A percentile compares a stretch with the other conserved stretches of the same genome.
Conservation (phyloP, 1,140 invertebrate species). For the Dendroctonus valens region DNA sequence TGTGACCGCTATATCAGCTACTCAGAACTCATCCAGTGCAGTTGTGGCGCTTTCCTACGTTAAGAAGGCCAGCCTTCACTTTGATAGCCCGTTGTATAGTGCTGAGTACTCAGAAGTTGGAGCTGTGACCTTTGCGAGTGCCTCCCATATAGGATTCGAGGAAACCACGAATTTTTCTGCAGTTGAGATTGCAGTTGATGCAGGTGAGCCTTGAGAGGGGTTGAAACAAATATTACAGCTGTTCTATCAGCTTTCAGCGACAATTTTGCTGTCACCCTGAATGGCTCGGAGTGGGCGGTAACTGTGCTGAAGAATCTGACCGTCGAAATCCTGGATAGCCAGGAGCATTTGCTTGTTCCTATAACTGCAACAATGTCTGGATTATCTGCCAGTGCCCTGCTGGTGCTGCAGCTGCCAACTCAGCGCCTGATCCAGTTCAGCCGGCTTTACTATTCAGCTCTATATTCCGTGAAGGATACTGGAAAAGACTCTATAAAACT, state of each 20-base stretch:
- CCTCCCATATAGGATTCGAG: constrained; percentile 8
- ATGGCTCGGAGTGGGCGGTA: constrained; percentile 15
- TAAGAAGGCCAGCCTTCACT: background rate
- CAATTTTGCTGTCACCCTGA: constrained; percentile 14
- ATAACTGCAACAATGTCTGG: constrained; percentile 21
- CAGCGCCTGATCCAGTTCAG: background rate
- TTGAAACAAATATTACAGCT: background rate
- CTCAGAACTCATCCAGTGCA: background rate
- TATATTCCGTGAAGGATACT: too few relatives aligned
- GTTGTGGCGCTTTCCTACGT: constrained; percentile 1
- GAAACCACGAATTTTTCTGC: constrained; percentile 3
- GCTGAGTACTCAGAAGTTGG: background rate
- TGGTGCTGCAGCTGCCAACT: constrained; percentile 26
- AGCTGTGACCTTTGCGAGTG: constrained; percentile 3
- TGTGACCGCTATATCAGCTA: constrained; percentile 1
- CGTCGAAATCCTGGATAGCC: constrained; percentile 1
- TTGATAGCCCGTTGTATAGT: background rate
- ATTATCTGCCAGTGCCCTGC: constrained; percentile 2
- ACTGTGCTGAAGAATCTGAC: constrained; percentile 8
- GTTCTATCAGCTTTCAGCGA: background rate
- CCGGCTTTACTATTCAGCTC: constrained; percentile 10
- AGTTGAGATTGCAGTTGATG: constrained; percentile 12
- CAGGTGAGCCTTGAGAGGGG: background rate
- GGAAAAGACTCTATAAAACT: too few relatives aligned
- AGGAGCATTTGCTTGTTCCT: constrained; percentile 13